Evolutionary conservation across 2,888 invertebrate genomes (phyloP), one percentile per base, ranked within the genome.

Genomic region (Drosophila mimica): DNA sequence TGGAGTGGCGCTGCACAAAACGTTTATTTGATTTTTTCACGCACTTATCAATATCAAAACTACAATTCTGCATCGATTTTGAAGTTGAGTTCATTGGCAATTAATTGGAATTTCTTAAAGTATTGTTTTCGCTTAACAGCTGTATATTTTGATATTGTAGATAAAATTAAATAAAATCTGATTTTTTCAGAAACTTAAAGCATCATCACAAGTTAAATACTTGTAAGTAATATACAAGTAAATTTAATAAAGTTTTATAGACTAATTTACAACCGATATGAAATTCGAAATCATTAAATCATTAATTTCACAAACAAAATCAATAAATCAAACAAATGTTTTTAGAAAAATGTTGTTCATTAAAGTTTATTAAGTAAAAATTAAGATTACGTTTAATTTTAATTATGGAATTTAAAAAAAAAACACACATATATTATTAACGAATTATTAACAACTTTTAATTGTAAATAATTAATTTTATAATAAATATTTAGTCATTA

Each of bases 21-120:
- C 51, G 38, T 66, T 70, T 66, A 63, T 76, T 75, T 46, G 49
- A 62, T 60, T 53, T 75, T 75, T 79, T 54, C 43, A 34, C 52
- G 51, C 60, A 59, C 62, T 57, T 73, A 51, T 52, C 52, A 63
- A 34, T 40, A 38, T 11, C 4, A 34, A 53, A 15, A 34, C 8
- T 15, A 25, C 15, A 11, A 8, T 8, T 3, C 40, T 13, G 46
- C n/a, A 13, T 31, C 7, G 20, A 15, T 13, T 48, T n/a, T 38
- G 38, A 7, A 17, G 17, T 38, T 38, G 38, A 17, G 8, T 38
- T 46, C 20, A 15, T 46, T 20, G 20, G 7, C 13, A 46, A 20
- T 15, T 25, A 46, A 25, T 46, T 46, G 15, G 46, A 46, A 15
- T 15, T 8, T 7, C 15, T 15, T 15, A 40, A 40, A 20, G 46